phyloP scores from a whole-genome alignment of 1,140 invertebrate species.

The Fopius arisanus region DNA sequence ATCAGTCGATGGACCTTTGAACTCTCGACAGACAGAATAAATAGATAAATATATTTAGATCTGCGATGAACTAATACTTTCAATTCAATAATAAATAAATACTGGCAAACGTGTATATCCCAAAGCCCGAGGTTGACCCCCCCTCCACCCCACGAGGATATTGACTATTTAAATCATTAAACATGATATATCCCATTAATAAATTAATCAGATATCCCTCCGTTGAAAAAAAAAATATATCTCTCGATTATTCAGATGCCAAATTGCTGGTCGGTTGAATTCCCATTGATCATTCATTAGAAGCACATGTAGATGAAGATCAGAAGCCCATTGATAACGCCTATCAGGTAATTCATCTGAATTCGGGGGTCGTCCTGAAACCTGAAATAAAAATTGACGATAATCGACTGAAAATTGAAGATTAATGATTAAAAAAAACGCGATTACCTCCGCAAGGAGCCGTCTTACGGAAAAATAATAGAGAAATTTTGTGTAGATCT shows the following conservation, averaged over 20 bases:
- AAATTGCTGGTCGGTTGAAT: neutral
- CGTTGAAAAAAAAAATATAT: no score
- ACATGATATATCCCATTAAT: no score
- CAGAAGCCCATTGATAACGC: constrained; percentile 14
- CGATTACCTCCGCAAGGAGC: no score
- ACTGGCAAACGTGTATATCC: neutral
- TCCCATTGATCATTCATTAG: neutral
- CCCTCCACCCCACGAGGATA: neutral
- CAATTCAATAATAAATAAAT: neutral
- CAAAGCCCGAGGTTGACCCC: neutral
- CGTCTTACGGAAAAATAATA: neutral
- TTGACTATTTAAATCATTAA: neutral
- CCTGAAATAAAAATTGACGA: neutral
- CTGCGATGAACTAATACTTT: neutral
- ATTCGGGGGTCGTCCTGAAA: neutral
- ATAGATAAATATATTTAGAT: constrained; percentile 1
- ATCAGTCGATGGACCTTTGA: neutral
- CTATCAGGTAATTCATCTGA: constrained; percentile 22
- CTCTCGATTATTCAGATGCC: neutral
- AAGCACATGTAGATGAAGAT: constrained; percentile 22
- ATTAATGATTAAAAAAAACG: no score
- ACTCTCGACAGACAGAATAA: neutral
- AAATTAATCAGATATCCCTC: neutral
- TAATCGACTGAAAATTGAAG: neutral
- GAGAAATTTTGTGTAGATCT: neutral